These are phyloP conservation scores for Sylvia borin DNA, from an alignment of 2,797 vertebrate genomes.

Conservation along the genomic window DNA sequence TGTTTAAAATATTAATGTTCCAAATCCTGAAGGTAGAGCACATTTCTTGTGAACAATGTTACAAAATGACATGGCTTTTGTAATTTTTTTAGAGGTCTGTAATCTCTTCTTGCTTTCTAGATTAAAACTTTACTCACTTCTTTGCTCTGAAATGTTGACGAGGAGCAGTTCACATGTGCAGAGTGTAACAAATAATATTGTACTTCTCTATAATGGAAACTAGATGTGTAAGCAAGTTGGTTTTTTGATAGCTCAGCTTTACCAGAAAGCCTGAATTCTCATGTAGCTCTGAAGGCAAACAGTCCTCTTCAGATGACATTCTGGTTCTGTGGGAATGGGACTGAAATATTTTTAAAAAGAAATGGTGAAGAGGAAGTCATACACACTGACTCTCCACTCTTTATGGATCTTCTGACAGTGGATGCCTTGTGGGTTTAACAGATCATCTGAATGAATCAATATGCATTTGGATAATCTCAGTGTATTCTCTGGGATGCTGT, in stretches of 20 bases:
- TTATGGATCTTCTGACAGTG: not conserved
- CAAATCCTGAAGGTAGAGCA: not conserved
- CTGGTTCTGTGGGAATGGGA: not conserved
- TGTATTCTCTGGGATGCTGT: not conserved
- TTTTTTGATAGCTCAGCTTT: not conserved
- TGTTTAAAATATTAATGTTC: not conserved
- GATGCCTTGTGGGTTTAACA: not conserved
- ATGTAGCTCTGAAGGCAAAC: not conserved
- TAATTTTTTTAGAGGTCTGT: not conserved
- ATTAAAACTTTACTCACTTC: not conserved
- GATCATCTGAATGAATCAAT: not conserved
- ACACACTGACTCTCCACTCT: not conserved
- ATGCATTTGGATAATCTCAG: not conserved
- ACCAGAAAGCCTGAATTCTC: not conserved
- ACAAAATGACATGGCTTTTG: not conserved
- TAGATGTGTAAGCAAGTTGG: not conserved
- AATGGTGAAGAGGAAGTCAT: not conserved
- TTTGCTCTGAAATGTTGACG: not conserved
- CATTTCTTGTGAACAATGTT: not conserved
- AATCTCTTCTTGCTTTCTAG: not conserved
- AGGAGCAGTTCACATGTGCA: not conserved
- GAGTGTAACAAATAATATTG: not conserved
- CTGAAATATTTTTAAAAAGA: not conserved
- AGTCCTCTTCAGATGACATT: not conserved
- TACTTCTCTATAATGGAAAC: not conserved